Evolutionary conservation across 2,888 invertebrate species (phyloP).

Genomic region (Parochlus steinenii): DNA sequence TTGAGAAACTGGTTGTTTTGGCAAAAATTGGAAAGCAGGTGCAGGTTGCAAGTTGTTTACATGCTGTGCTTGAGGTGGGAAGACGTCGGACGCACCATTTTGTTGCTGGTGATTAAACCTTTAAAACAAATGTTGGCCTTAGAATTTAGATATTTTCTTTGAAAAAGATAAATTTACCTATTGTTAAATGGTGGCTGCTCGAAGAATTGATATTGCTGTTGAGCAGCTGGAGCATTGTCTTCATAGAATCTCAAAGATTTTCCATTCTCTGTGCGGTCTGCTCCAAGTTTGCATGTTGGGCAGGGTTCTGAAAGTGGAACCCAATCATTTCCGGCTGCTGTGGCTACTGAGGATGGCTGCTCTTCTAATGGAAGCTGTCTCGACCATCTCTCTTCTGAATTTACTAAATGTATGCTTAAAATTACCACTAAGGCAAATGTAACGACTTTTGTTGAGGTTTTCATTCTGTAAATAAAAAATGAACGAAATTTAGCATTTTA

Average conservation of each 20-base stretch:
- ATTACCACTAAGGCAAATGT: conserved; percentile 1
- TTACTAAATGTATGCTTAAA: conserved; percentile 2
- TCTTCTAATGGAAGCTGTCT: too few species aligned
- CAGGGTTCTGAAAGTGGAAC: conserved; percentile 33
- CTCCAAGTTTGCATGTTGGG: conserved; percentile 22
- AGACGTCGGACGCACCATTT: conserved; percentile 5
- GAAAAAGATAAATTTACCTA: too few species aligned
- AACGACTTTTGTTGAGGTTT: not conserved
- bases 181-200: too few species aligned
- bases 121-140: too few species aligned
- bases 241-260: conserved; percentile 17
- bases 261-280: conserved; percentile 17
- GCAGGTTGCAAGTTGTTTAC: not conserved
- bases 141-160: too few species aligned
- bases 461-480: conserved; percentile 10
- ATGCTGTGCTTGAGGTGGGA: conserved; percentile 8
- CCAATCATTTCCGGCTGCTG: conserved; percentile 32
- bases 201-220: conserved; percentile 27
- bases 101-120: conserved; percentile 11
- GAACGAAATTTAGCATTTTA: too few species aligned
- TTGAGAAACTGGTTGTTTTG: not conserved
- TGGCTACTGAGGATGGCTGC: conserved; percentile 21
- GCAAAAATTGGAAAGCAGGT: conserved; percentile 9
- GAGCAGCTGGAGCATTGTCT: conserved; percentile 21
- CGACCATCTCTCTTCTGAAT: conserved; percentile 26